Evolutionary conservation across 2,888 invertebrate species (phyloP).

Genomic region (Ophion costatus): DNA sequence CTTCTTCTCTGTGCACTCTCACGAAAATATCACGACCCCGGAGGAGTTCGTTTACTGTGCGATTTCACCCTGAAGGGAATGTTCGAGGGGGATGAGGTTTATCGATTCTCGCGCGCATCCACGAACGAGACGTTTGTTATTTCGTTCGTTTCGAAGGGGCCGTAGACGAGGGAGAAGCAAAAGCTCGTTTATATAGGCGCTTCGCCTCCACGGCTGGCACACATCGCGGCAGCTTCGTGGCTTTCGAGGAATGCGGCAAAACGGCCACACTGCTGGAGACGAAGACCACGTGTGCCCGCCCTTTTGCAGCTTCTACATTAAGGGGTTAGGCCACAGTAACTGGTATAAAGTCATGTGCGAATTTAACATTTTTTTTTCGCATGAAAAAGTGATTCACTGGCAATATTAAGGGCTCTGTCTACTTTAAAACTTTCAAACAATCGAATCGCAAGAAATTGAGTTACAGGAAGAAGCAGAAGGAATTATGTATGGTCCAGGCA

Average conservation of each 20-base stretch:
- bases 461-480: too few relatives aligned
- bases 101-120: conserved; percentile 45
- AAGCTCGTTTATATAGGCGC: conserved; percentile 19
- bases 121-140: conserved; percentile 47
- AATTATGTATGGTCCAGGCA: too few relatives aligned
- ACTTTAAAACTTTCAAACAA: too few relatives aligned
- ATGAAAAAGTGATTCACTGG: too few relatives aligned
- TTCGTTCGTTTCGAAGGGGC: conserved; percentile 44
- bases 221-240: conserved; percentile 33
- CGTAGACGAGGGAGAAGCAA: conserved; percentile 18
- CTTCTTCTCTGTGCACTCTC: not conserved
- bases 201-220: conserved; percentile 28
- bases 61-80: conserved; percentile 42
- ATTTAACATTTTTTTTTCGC: too few relatives aligned
- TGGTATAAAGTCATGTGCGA: too few relatives aligned
- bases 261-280: not conserved
- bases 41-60: conserved; percentile 40
- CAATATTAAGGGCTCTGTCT: too few relatives aligned
- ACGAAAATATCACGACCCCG: conserved; percentile 31
- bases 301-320: conserved; percentile 23
- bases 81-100: conserved; percentile 6
- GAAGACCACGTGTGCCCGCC: conserved; percentile 12
- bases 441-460: too few relatives aligned
- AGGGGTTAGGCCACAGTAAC: too few relatives aligned
- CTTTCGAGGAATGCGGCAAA: conserved; percentile 54